Evolutionary conservation across 2,797 vertebrate genomes (phyloP).

Genomic region (Acomys russatus): DNA sequence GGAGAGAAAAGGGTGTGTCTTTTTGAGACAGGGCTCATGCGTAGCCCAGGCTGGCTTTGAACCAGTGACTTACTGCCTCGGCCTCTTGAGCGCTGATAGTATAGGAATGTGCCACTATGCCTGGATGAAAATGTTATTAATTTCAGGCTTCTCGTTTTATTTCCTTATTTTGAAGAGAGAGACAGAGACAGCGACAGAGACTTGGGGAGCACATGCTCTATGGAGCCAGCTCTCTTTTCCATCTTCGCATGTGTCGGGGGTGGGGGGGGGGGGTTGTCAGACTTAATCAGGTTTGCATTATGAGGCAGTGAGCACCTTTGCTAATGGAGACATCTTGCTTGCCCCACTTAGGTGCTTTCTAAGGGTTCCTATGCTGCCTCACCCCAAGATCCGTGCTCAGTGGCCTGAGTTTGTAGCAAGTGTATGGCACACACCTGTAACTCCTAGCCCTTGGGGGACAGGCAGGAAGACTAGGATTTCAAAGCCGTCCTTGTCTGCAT

Average conservation of each 20-base stretch:
- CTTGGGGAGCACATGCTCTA: background rate
- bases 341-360: background rate
- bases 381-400: background rate
- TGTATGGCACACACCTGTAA: background rate
- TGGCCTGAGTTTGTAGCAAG: background rate
- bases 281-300: background rate
- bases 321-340: background rate
- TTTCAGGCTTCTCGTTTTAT: background rate
- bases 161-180: background rate
- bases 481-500: background rate
- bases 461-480: background rate
- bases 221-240: background rate
- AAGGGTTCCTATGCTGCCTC: background rate
- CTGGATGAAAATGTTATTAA: background rate
- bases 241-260: too few species aligned
- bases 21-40: background rate
- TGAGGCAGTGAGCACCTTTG: background rate
- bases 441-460: background rate
- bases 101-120: background rate
- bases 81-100: background rate
- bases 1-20: background rate
- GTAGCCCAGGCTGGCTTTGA: background rate
- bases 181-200: too few species aligned
- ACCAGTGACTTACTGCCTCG: background rate
- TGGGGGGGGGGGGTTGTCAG: background rate